phyloP scores from a whole-genome alignment of 2,888 invertebrate species.

The Phalera bucephala region DNA sequence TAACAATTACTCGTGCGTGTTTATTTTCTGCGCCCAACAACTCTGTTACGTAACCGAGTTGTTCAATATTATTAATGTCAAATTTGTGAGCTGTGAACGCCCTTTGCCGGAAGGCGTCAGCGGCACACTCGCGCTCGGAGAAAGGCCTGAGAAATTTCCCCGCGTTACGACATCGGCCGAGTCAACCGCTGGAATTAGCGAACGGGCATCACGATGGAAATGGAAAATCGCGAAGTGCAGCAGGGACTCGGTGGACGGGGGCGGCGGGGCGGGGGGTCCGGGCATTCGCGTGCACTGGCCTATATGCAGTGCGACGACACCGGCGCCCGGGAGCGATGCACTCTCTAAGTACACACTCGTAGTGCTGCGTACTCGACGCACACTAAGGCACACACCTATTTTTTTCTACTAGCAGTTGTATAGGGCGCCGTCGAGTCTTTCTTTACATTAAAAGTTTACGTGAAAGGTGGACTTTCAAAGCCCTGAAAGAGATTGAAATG shows the following conservation, averaged over 20 bases:
- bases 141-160: constrained; percentile 68
- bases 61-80: constrained; percentile 38
- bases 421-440: constrained; percentile 61
- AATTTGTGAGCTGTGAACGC: constrained; percentile 46
- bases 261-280: constrained; percentile 43
- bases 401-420: constrained; percentile 63
- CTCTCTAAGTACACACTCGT: constrained; percentile 69
- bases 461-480: constrained; percentile 64
- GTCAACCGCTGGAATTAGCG: constrained; percentile 64
- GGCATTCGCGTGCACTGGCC: constrained; percentile 82
- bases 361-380: constrained; percentile 73
- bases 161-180: constrained; percentile 61
- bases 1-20: too few relatives aligned
- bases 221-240: constrained; percentile 78
- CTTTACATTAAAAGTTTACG: constrained; percentile 61
- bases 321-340: constrained; percentile 82
- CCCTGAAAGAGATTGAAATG: constrained; percentile 60
- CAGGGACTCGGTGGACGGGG: constrained; percentile 37
- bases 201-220: constrained; percentile 65
- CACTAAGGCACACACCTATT: constrained; percentile 70
- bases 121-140: constrained; percentile 42
- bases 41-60: constrained; percentile 15
- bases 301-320: constrained; percentile 83
- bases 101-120: constrained; percentile 58
- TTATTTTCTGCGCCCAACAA: too few relatives aligned